These are phyloP conservation scores for Paramisgurnus dabryanus DNA, from an alignment of 2,113 vertebrate species.

Conservation along the genomic window DNA sequence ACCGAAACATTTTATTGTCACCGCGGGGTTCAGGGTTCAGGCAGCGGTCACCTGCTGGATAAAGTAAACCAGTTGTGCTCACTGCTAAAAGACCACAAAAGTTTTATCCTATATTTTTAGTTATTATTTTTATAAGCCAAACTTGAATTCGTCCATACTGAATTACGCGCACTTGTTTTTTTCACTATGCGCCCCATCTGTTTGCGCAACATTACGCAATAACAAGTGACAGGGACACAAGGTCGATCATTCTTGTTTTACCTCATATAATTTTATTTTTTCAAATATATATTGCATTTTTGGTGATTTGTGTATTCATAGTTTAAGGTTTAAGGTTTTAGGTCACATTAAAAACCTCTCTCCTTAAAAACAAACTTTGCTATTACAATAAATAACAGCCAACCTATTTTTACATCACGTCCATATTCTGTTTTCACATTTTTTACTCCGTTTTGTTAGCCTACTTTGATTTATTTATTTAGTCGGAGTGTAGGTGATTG, in stretches of 20 bases:
- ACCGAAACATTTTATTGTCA: conserved; percentile 80
- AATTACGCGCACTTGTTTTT: not conserved
- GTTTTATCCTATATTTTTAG: not conserved
- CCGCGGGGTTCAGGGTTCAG: conserved; percentile 75
- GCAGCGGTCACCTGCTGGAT: conserved; percentile 68
- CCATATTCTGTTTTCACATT: not conserved
- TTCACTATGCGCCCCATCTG: no score
- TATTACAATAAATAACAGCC: not conserved
- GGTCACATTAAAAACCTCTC: not conserved
- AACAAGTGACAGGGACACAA: no score
- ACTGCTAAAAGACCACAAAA: conserved; percentile 2
- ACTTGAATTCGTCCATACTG: not conserved
- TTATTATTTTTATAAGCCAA: not conserved
- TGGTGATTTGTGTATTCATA: no score
- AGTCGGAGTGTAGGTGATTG: not conserved
- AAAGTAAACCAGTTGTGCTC: conserved; percentile 65
- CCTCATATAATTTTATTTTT: no score
- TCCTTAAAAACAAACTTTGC: not conserved
- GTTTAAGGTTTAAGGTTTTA: no score
- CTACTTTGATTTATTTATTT: not conserved
- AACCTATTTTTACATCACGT: not conserved
- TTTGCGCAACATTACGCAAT: no score
- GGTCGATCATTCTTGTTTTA: no score
- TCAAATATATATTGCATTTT: no score
- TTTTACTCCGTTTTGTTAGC: not conserved